Conservation (phyloP, 2,888 invertebrate species). For the Mesopsocus fuscifrons region DNA sequence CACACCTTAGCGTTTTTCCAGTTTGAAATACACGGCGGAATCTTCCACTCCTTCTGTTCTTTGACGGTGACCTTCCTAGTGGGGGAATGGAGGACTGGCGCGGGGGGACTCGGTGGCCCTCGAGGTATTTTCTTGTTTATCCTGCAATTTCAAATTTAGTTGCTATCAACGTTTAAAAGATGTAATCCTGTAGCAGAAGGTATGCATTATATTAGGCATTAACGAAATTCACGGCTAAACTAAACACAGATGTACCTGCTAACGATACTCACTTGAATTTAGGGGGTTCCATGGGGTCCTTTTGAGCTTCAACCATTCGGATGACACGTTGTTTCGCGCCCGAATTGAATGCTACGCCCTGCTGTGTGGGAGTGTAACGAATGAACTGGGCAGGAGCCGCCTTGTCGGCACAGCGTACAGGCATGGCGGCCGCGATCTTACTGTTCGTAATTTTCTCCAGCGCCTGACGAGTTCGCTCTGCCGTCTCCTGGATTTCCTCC, state of each 20-base stretch:
- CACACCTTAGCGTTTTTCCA: slow-evolving; percentile 96
- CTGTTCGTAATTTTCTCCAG: slow-evolving; percentile 71
- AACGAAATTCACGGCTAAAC: too few species aligned
- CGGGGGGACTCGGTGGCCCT: slow-evolving; percentile 96
- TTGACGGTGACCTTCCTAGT: slow-evolving; percentile 94
- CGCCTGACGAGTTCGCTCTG: slow-evolving; percentile 74
- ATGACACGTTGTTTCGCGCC: slow-evolving; percentile 97
- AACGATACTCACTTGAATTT: slow-evolving; percentile 45
- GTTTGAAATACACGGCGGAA: slow-evolving; percentile 96
- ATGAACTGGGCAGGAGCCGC: slow-evolving; percentile 89
- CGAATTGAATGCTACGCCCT: slow-evolving; percentile 84
- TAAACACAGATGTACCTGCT: background rate
- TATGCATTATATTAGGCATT: too few species aligned
- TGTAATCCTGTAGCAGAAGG: too few species aligned
- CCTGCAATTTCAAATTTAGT: slow-evolving; percentile 26
- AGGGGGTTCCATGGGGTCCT: slow-evolving; percentile 98
- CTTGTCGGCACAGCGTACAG: slow-evolving; percentile 88
- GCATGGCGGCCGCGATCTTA: slow-evolving; percentile 93
- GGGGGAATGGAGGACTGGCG: slow-evolving; percentile 96
- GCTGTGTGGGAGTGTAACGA: slow-evolving; percentile 94
- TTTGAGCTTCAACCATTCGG: slow-evolving; percentile 80
- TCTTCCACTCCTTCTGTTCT: slow-evolving; percentile 99
- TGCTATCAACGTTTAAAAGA: slow-evolving; percentile 6
- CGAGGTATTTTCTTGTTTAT: slow-evolving; percentile 98
- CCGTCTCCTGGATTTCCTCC: slow-evolving; percentile 72